phyloP scores from a whole-genome alignment of 2,113 vertebrate species.

The Corythaixoides concolor region DNA sequence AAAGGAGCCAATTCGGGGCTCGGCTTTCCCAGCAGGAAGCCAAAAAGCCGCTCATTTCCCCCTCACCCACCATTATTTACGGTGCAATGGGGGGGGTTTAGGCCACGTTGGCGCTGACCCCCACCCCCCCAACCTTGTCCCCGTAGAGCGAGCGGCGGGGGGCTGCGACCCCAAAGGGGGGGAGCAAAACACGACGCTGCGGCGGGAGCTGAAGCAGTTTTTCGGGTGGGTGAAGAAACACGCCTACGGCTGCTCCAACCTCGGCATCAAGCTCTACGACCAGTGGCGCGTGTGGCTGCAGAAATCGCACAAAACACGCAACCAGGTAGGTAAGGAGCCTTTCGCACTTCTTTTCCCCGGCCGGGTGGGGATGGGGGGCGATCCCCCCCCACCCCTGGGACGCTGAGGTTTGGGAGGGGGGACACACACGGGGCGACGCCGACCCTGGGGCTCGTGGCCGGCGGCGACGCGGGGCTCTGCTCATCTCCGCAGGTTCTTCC shows the following conservation, averaged over 20 bases:
- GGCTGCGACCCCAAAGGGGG: constrained; percentile 91
- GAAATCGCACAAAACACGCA: constrained; percentile 96
- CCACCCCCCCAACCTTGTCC: no score
- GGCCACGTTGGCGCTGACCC: no score
- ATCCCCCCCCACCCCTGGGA: neutral
- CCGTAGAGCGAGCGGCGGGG: constrained; percentile 78
- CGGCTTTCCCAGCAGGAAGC: constrained; percentile 41
- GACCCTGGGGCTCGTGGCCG: neutral
- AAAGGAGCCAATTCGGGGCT: constrained; percentile 56
- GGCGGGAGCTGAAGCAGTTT: constrained; percentile 96
- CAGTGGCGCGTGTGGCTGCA: constrained; percentile 98
- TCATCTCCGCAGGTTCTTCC: constrained; percentile 87
- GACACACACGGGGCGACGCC: neutral
- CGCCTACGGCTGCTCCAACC: constrained; percentile 92
- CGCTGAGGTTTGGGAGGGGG: no score
- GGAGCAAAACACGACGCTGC: constrained; percentile 92
- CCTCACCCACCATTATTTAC: rapidly evolving
- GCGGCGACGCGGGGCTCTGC: constrained; percentile 8
- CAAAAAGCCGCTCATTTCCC: neutral
- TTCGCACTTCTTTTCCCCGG: neutral
- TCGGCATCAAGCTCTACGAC: constrained; percentile 97
- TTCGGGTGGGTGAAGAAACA: constrained; percentile 97
- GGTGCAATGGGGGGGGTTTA: no score
- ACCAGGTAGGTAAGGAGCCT: constrained; percentile 95
- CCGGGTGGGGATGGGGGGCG: neutral